Base-by-base conservation (phyloP, 2,888 invertebrate species). In the Xylota sylvarum region DNA sequence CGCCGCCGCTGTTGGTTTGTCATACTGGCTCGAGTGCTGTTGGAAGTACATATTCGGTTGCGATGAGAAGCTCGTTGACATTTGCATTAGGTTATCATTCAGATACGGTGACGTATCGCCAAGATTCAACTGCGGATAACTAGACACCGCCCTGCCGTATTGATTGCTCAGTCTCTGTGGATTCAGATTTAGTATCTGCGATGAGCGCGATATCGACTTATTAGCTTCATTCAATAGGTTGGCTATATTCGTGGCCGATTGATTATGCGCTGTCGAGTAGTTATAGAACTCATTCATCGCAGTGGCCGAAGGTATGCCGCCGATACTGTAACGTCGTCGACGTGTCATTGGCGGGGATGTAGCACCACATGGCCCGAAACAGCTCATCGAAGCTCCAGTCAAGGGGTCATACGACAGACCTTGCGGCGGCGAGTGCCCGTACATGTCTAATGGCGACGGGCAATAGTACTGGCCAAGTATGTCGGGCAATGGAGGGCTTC, bases 31-130 rank as follows among this genome's bases (percentile, higher is more conserved):
- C 55, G 89, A 87, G 70, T 90, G 89, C 88, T 91, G 92, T 88
- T 92, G 92, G 88, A 92, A 92, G 89, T 92, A 92, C 91, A 93
- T 92, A 69, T 93, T 93, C 60, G 92, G 92, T 82, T 93, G 93
- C 83, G 92, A 93, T 87, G 92, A 93, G 89, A 92, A 93, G 88
- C 91, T 92, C 67, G 90, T 89, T 88, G 92, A 92, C 91, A 92
- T 92, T 90, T 92, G 92, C 90, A 92, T 90, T 56, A 93, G 90
- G 89, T 92, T 92, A 83, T 92, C 92, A 89, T 91, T 92, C 2
- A 92, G 87, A 88, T 91, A 92, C 17, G 92, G 91, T 88, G 92
- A 92, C 43, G 89, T 90, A 64, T 92, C 92, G 50, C 91, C 91
- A 37, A 90, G 90, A 89, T 92, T 91, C 69, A 92, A 88, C 32